These are phyloP conservation scores for Oxyruncus cristatus DNA, from an alignment of 2,113 vertebrate genomes.

Conservation along the genomic window DNA sequence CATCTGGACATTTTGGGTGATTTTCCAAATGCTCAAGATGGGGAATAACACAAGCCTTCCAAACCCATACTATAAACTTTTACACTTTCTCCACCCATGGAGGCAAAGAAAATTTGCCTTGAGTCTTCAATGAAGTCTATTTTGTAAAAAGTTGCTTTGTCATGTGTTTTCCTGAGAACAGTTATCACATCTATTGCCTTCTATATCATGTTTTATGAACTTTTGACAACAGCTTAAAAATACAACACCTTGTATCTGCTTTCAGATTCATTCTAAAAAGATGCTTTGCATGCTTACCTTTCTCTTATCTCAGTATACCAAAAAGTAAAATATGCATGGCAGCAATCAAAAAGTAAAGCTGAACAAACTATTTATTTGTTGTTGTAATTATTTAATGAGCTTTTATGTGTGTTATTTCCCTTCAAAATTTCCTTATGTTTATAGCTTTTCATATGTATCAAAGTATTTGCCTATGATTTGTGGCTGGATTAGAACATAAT, in stretches of 20 bases:
- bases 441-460: constrained; percentile 69
- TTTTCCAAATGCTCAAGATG: constrained; percentile 61
- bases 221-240: constrained; percentile 26
- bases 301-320: constrained; percentile 66
- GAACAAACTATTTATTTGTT: constrained; percentile 84
- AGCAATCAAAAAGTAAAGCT: constrained; percentile 74
- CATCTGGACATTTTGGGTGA: constrained; percentile 51
- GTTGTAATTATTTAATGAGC: constrained; percentile 81
- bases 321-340: constrained; percentile 72
- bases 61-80: constrained; percentile 27
- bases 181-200: constrained; percentile 31
- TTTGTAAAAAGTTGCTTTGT: constrained; percentile 64
- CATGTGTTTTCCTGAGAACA: constrained; percentile 50
- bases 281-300: constrained; percentile 70
- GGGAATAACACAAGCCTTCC: constrained; percentile 35
- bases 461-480: constrained; percentile 77
- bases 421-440: constrained; percentile 71
- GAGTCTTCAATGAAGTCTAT: constrained; percentile 35
- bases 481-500: constrained; percentile 74
- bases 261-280: constrained; percentile 55
- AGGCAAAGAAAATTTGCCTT: constrained; percentile 31
- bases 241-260: constrained; percentile 50
- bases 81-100: background rate
- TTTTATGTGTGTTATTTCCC: constrained; percentile 71
- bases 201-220: constrained; percentile 9